Base-by-base conservation (phyloP, 2,888 invertebrate species). In the Tryphoninae sp. region DNA sequence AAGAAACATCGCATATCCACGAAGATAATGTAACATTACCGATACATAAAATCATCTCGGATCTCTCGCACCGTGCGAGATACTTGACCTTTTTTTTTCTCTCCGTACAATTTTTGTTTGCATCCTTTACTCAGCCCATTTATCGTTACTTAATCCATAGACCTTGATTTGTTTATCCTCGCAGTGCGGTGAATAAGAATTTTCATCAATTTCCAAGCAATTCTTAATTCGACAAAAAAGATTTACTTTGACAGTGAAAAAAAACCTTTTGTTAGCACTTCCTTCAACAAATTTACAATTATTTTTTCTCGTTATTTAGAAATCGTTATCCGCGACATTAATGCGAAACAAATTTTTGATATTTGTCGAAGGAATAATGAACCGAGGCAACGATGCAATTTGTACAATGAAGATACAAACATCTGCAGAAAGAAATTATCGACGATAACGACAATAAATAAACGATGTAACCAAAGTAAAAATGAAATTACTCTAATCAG, bases 41-140 rank as follows among this genome's bases (percentile, higher is more conserved):
- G 67, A 58, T 55, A 67, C 65, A 75, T 75, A 65, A 51, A 67
- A 76, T 61, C 33, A 33, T 33, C 75, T 67, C 65, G 49, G 59
- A 75, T 75, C 64, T 67, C 23, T 67, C 68, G 67, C 49, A 22
- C 53, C 49, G 49, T 61, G 68, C 65, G 42, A 55, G 22, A 68
- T 58, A 65, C 53, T 76, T 65, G 53, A 45, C 45, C 45, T 45
- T 45, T 19, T 55, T 55, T 53, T 9, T 16, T 1, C 55, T 55
- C 19, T 55, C 8, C 6, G 7, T 45, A 13, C 13, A 13, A 45
- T 45, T 45, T 45, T 45, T 45, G 3, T 45, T 45, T 13, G 2
- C 13, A 45, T 13, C 45, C 45, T 45, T 45, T 3, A 7, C 45
- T 45, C 13, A 45, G 11, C 45, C 45, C 13, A 45, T 13, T 13